phyloP scores from a whole-genome alignment of 2,113 vertebrate genomes.

The Amazona vittata region DNA sequence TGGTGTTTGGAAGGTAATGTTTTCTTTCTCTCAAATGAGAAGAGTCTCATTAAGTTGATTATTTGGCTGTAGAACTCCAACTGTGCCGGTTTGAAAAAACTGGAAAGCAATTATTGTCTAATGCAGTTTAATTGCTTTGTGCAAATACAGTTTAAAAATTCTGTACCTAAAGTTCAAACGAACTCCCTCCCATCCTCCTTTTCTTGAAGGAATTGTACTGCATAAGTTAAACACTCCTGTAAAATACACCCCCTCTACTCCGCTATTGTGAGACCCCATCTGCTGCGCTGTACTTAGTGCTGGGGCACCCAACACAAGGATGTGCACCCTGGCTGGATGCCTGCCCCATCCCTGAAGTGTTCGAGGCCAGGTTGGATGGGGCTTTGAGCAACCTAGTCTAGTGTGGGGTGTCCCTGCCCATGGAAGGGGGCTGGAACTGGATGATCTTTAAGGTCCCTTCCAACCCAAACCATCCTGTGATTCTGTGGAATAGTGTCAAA shows the following conservation, averaged over 20 bases:
- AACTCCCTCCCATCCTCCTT: not conserved
- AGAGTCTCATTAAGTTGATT: conserved; percentile 42
- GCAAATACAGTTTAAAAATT: not conserved
- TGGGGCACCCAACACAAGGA: not conserved
- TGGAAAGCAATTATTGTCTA: conserved; percentile 13
- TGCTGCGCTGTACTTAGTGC: not conserved
- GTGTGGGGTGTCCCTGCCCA: not conserved
- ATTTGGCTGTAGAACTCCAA: not conserved
- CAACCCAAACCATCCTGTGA: not conserved
- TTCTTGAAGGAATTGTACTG: not conserved
- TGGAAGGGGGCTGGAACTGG: not conserved
- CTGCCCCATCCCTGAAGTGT: not conserved
- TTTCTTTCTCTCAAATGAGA: not conserved
- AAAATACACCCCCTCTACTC: not conserved
- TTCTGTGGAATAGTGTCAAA: not conserved
- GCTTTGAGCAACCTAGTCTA: not conserved
- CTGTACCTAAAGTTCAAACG: not conserved
- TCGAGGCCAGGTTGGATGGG: not conserved
- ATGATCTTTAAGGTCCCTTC: not conserved
- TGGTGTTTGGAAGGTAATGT: not conserved
- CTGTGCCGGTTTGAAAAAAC: conserved; percentile 18
- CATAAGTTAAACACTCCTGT: not conserved
- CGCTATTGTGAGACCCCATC: not conserved
- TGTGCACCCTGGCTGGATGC: not conserved
- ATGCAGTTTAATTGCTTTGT: conserved; percentile 16